Base-by-base conservation (phyloP, 2,888 invertebrate genomes). In the Megamerina dolium region DNA sequence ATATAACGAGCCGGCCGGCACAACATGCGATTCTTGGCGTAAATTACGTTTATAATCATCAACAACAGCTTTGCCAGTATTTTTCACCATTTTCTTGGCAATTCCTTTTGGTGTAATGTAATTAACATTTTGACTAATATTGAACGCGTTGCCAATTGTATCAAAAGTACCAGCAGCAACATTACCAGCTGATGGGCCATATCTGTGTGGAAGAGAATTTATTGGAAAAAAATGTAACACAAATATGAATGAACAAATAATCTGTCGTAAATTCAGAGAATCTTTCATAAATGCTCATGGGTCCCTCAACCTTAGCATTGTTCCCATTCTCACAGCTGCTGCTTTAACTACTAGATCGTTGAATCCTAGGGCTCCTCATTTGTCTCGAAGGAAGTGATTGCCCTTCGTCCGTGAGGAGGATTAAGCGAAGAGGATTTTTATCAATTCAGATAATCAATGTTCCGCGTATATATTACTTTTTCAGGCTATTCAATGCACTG, bases 101-200 rank as follows among this genome's bases (percentile, higher is more conserved):
- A 84, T 64, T 3, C 82, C 79, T 64, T 81, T 83, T 8, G 83
- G 79, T 4, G 81, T 82, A 5, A 87, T 72, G 49, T 79, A 74
- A 59, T 76, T 77, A 0, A 81, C 73, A 67, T 84, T 83, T 55
- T 78, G 75, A 19, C 79, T 79, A 3, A 85, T 77, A 55, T 76
- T 70, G 26, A 79, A 79, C 1, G 82, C 75, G 68, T 87, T 85
- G 8, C 86, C 86, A 5, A 82, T 77, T 1, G 85, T 78, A 55
- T 79, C 77, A 34, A 87, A 74, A 1, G 83, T 80, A 57, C 82
- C 77, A 34, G 77, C 77, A 1, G 85, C 79, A 4, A 83, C 72
- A 48, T 74, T 73, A 2, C 82, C 82, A 19, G 81, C 83, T 13
- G 82, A 77, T 10, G 72, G 66, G 1, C 87, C 86, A 68, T 86